Conservation (phyloP, 2,888 invertebrate species). For the Macrosiphum euphorbiae region DNA sequence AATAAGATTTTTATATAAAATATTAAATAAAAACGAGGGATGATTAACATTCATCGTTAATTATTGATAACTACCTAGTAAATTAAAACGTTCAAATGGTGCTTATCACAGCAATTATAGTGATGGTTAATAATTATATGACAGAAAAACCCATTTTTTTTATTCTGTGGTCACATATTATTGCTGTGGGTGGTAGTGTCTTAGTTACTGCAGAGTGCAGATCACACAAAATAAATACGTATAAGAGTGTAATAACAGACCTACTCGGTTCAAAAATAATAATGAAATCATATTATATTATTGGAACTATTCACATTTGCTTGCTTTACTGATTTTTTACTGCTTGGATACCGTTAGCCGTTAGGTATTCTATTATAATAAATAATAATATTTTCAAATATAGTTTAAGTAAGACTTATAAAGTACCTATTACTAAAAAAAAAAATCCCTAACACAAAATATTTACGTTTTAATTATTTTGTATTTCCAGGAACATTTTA, state of each 20-base stretch:
- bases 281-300: not conserved
- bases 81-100: too few relatives aligned
- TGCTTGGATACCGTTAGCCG: not conserved
- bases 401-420: not conserved
- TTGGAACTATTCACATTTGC: not conserved
- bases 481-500: not conserved
- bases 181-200: too few relatives aligned
- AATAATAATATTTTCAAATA: not conserved
- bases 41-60: not conserved
- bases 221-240: not conserved
- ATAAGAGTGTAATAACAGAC: not conserved
- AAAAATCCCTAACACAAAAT: not conserved
- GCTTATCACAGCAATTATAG: too few relatives aligned
- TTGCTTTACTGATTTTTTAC: not conserved
- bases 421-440: not conserved
- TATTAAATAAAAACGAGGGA: not conserved
- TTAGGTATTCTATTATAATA: not conserved
- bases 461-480: not conserved
- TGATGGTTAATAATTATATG: too few relatives aligned
- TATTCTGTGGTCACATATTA: too few relatives aligned
- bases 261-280: not conserved
- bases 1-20: not conserved
- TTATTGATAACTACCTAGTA: not conserved
- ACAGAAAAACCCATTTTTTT: too few relatives aligned
- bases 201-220: too few relatives aligned